Conservation (phyloP, 2,797 vertebrate genomes). For the Gymnothorax javanicus region DNA sequence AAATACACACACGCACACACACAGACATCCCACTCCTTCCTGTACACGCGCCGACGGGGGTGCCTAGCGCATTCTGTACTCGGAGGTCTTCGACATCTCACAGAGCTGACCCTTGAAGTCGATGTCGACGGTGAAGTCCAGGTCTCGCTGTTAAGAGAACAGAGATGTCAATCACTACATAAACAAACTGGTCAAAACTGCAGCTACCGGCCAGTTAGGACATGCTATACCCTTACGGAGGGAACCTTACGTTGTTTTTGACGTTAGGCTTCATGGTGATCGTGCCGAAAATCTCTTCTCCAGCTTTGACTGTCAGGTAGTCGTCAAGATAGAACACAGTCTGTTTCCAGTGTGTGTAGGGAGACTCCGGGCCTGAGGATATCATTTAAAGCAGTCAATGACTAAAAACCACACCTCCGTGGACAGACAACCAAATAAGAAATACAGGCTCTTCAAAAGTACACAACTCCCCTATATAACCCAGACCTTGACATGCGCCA, state of each 20-base stretch:
- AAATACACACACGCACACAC: conserved; percentile 30
- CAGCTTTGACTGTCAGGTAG: conserved; percentile 89
- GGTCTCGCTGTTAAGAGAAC: conserved; percentile 77
- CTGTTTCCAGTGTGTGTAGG: conserved; percentile 96
- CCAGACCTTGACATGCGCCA: too few species aligned
- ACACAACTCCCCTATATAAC: too few species aligned
- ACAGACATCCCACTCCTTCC: conserved; percentile 34
- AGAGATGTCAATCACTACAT: neutral
- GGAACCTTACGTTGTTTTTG: conserved; percentile 88
- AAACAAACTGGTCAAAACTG: too few species aligned
- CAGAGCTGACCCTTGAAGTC: conserved; percentile 95
- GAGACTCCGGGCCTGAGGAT: conserved; percentile 85
- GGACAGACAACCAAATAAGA: neutral
- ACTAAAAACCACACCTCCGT: neutral
- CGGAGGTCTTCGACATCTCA: conserved; percentile 89
- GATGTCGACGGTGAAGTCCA: conserved; percentile 91
- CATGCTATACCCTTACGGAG: too few species aligned
- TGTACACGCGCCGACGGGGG: conserved; percentile 34
- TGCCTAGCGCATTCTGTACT: conserved; percentile 92
- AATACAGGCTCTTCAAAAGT: too few species aligned
- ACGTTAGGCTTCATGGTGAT: conserved; percentile 93
- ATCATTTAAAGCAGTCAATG: neutral
- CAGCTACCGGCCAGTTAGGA: too few species aligned
- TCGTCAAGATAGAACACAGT: conserved; percentile 95
- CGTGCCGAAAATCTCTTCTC: conserved; percentile 92